A percentile compares a stretch with the other conserved stretches of the same genome.
Evolutionary conservation across 2,888 invertebrate species (phyloP).

Genomic region (Orthosia gracilis): DNA sequence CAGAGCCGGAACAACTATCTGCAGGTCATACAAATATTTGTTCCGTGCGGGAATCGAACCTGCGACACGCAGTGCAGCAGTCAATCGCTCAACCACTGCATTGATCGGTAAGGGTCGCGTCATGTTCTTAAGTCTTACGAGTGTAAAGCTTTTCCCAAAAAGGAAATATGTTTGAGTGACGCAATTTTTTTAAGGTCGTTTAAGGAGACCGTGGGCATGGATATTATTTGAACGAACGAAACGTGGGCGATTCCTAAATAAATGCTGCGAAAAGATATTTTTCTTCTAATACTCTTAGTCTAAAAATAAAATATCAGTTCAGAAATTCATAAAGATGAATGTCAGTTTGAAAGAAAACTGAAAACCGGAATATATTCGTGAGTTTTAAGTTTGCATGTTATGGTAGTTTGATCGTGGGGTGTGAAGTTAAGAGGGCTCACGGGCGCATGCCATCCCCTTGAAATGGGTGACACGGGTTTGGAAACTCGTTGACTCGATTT

Average conservation of each 20-base stretch:
- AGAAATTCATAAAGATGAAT: neutral
- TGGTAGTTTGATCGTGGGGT: conserved; percentile 46
- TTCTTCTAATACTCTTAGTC: neutral
- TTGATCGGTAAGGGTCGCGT: neutral
- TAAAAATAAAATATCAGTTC: conserved; percentile 2
- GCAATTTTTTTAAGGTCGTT: neutral
- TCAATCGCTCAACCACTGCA: too few species aligned
- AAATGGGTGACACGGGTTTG: conserved; percentile 55
- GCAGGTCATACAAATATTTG: too few species aligned
- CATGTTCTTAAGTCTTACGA: neutral
- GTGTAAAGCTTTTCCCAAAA: neutral
- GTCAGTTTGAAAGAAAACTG: neutral
- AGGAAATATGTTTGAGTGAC: conserved; percentile 13
- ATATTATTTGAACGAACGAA: neutral
- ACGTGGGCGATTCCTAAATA: neutral
- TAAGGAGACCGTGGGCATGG: neutral
- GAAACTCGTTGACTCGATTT: conserved; percentile 56
- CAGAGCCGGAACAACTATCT: too few species aligned
- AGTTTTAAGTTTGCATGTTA: conserved; percentile 42
- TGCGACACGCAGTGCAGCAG: too few species aligned
- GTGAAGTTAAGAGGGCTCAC: conserved; percentile 32
- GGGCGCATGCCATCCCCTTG: conserved; percentile 54
- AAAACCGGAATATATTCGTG: conserved; percentile 11
- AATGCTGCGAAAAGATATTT: neutral
- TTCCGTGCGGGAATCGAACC: too few species aligned